phyloP scores from a whole-genome alignment of 1,140 invertebrate species.

The Euura lappo region DNA sequence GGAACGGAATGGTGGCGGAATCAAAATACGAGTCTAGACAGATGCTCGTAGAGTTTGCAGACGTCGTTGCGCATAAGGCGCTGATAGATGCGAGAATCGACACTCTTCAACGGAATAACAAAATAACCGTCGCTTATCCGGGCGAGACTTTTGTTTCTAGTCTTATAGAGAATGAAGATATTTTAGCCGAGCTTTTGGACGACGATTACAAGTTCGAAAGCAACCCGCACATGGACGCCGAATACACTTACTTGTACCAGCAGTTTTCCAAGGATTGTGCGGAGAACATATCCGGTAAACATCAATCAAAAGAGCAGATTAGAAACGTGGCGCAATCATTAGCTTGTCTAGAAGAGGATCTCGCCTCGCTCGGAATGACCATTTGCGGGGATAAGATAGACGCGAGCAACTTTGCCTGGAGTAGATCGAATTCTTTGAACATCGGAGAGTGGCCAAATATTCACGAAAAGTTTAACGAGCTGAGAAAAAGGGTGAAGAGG shows the following conservation, averaged over 20 bases:
- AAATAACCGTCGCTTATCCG: conserved; percentile 21
- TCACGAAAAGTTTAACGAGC: conserved; percentile 47
- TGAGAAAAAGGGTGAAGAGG: conserved; percentile 61
- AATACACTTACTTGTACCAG: conserved; percentile 68
- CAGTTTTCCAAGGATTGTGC: conserved; percentile 65
- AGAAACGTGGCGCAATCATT: conserved; percentile 41
- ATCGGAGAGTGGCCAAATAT: conserved; percentile 43
- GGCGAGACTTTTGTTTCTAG: conserved; percentile 48
- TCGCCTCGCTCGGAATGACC: conserved; percentile 36
- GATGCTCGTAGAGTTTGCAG: conserved; percentile 73
- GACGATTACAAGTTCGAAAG: conserved; percentile 48
- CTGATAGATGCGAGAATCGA: conserved; percentile 74
- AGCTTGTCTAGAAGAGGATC: conserved; percentile 43
- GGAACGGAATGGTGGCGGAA: conserved; percentile 52
- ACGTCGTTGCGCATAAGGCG: conserved; percentile 78
- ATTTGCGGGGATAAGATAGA: conserved; percentile 28
- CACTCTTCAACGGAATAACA: conserved; percentile 55
- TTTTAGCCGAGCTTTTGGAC: conserved; percentile 42
- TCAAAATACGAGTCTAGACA: conserved; percentile 59
- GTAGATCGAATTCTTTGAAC: conserved; percentile 14
- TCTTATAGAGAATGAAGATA: conserved; percentile 49
- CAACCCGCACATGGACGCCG: conserved; percentile 61
- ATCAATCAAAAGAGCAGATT: conserved; percentile 40
- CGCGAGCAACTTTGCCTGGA: conserved; percentile 20
- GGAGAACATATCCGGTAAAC: conserved; percentile 37